phyloP scores from a whole-genome alignment of 2,797 vertebrate species.

The Falco biarmicus region DNA sequence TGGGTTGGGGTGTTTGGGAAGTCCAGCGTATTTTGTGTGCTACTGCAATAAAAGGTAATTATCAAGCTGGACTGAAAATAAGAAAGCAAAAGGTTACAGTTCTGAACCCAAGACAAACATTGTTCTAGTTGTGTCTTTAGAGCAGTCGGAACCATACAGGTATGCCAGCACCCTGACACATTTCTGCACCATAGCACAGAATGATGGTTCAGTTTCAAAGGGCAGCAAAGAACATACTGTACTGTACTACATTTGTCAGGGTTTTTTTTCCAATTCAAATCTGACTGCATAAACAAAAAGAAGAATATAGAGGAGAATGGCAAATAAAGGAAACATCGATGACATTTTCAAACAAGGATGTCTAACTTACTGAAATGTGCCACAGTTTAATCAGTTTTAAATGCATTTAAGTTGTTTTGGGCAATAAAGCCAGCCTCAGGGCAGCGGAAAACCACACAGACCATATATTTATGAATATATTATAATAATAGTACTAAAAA shows the following conservation, averaged over 20 bases:
- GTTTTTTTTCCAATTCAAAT: not conserved
- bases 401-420: not conserved
- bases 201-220: not conserved
- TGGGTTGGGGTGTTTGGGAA: fast-evolving
- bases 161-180: not conserved
- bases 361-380: not conserved
- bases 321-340: not conserved
- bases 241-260: not conserved
- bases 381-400: not conserved
- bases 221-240: not conserved
- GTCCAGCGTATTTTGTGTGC: not conserved
- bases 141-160: not conserved
- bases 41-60: not conserved
- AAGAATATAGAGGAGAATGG: not conserved
- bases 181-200: not conserved
- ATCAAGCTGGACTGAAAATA: not conserved
- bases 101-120: not conserved
- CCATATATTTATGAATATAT: not conserved
- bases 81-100: not conserved
- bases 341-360: not conserved
- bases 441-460: not conserved
- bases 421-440: not conserved
- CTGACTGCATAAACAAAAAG: not conserved
- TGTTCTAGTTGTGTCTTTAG: not conserved
- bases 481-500: not conserved